Conservation (phyloP, 2,113 vertebrate species). For the Bufo bufo region DNA sequence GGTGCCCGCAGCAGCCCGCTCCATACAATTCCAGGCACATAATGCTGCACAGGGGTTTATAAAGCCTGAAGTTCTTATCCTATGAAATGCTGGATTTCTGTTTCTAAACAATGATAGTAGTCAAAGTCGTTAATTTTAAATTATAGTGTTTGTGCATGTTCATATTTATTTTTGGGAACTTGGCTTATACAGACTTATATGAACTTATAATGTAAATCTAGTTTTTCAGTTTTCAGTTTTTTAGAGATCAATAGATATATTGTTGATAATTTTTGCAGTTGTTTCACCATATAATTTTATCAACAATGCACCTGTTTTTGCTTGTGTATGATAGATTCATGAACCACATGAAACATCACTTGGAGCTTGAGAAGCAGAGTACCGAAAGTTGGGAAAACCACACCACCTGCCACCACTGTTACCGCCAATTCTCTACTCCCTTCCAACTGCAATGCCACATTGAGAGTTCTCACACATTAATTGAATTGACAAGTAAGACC, state of each 20-base stretch:
- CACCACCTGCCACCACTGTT: constrained; percentile 98
- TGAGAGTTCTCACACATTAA: constrained; percentile 91
- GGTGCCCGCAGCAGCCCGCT: too few species aligned
- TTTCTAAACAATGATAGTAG: too few species aligned
- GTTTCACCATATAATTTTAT: not conserved
- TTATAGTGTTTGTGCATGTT: not conserved
- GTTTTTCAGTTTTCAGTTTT: not conserved
- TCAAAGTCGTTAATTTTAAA: not conserved
- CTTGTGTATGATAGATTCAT: constrained; percentile 83
- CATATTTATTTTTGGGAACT: not conserved
- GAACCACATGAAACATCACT: constrained; percentile 99
- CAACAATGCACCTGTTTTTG: constrained; percentile 58
- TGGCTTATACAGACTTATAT: not conserved
- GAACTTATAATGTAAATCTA: not conserved
- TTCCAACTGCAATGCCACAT: constrained; percentile 99
- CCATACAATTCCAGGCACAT: too few species aligned
- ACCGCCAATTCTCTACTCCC: constrained; percentile 92
- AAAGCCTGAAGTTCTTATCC: too few species aligned
- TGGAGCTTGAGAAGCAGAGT: constrained; percentile 97
- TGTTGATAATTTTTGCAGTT: not conserved
- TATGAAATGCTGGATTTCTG: too few species aligned
- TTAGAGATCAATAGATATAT: too few species aligned
- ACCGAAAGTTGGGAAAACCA: constrained; percentile 98
- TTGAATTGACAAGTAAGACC: constrained; percentile 89
- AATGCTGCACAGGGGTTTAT: too few species aligned